phyloP scores from a whole-genome alignment of 2,888 invertebrate genomes.

The Drosophila paracracens region DNA sequence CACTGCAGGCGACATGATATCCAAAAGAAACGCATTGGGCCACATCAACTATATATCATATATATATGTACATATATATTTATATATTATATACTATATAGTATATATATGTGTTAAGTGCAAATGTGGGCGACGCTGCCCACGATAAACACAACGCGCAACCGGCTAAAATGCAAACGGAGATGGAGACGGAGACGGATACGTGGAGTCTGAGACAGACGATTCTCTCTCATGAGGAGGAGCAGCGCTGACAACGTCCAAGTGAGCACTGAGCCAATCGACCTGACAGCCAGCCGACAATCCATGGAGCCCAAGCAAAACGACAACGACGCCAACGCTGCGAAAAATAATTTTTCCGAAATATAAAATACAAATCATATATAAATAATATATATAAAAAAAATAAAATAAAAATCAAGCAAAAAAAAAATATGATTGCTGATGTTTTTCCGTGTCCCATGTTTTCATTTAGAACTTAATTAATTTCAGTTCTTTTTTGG shows the following conservation, averaged over 20 bases:
- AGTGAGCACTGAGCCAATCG: slow-evolving; percentile 74
- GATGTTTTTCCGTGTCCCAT: slow-evolving; percentile 35
- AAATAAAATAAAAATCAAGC: not conserved
- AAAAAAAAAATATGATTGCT: slow-evolving; percentile 39
- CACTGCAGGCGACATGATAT: slow-evolving; percentile 78
- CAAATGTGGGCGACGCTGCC: slow-evolving; percentile 47
- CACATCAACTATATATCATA: slow-evolving; percentile 43
- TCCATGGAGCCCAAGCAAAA: slow-evolving; percentile 72
- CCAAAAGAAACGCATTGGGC: slow-evolving; percentile 74
- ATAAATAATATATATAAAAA: slow-evolving; percentile 67
- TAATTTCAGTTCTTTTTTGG: slow-evolving; percentile 46
- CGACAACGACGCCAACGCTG: slow-evolving; percentile 47
- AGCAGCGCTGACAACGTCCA: slow-evolving; percentile 65
- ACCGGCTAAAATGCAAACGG: slow-evolving; percentile 59
- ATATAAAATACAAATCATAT: slow-evolving; percentile 60
- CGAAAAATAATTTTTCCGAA: slow-evolving; percentile 68
- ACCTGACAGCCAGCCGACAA: slow-evolving; percentile 62
- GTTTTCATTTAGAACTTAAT: slow-evolving; percentile 65
- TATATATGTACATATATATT: slow-evolving; percentile 17
- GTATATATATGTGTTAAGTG: slow-evolving; percentile 22
- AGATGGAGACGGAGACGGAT: slow-evolving; percentile 25
- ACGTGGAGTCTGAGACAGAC: not conserved
- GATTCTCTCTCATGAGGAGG: slow-evolving; percentile 43
- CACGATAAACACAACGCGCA: slow-evolving; percentile 41
- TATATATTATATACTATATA: slow-evolving; percentile 16